Conservation (phyloP, 2,113 vertebrate genomes). For the Terrapene triunguis region DNA sequence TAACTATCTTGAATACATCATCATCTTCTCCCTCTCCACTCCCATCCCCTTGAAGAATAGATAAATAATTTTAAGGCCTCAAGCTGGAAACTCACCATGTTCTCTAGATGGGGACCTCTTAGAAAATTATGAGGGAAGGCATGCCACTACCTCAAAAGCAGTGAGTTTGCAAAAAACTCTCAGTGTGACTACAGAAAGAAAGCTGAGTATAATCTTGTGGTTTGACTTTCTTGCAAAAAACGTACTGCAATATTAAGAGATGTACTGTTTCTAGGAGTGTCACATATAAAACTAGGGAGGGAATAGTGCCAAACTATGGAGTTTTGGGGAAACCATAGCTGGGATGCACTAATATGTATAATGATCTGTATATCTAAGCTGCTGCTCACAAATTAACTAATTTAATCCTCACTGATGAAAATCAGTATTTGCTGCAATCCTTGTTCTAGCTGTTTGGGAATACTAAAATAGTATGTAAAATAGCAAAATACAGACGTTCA, state of each 20-base stretch:
- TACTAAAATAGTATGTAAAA: neutral
- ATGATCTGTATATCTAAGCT: neutral
- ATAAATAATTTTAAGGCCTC: neutral
- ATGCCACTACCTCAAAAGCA: neutral
- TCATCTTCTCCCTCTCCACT: neutral
- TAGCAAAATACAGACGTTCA: neutral
- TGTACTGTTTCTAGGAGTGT: neutral
- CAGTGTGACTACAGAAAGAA: neutral
- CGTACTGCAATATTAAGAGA: neutral
- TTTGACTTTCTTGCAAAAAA: neutral
- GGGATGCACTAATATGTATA: neutral
- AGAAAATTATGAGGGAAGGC: neutral
- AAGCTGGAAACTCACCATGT: neutral
- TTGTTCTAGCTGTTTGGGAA: accelerated
- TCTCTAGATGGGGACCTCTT: neutral
- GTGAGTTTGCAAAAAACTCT: neutral
- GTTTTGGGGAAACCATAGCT: neutral
- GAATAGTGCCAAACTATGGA: neutral
- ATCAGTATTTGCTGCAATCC: neutral
- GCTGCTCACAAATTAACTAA: neutral
- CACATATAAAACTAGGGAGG: neutral
- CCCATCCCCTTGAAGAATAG: neutral
- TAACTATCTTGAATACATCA: neutral
- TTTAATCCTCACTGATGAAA: neutral
- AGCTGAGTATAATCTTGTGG: neutral